Evolutionary conservation across 2,113 vertebrate genomes (phyloP).

Genomic region (Hippocampus comes): DNA sequence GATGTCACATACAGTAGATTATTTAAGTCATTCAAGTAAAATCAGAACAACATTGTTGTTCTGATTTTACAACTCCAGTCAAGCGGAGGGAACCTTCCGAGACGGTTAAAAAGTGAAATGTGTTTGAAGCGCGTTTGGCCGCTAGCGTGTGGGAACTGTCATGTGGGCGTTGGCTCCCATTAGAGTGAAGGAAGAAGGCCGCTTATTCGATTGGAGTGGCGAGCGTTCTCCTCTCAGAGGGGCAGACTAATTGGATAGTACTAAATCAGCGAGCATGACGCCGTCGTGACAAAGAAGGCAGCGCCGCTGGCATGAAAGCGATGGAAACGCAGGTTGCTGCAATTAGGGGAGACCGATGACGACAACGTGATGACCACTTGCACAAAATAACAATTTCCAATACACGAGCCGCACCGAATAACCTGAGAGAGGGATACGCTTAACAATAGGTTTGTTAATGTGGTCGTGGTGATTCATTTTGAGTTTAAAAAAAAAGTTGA

Average conservation of each 20-base stretch:
- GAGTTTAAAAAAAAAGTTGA: neutral
- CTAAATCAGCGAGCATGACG: conserved; percentile 42
- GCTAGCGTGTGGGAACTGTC: conserved; percentile 24
- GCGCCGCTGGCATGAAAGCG: conserved; percentile 13
- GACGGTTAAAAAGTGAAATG: conserved; percentile 7
- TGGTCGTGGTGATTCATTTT: neutral
- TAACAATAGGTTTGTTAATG: neutral
- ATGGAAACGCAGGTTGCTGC: conserved; percentile 18
- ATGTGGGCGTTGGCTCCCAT: conserved; percentile 53
- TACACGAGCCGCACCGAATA: neutral
- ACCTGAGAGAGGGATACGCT: neutral
- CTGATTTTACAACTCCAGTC: conserved; percentile 1
- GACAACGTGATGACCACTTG: neutral
- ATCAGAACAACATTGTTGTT: neutral
- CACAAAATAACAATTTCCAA: neutral
- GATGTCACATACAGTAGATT: neutral
- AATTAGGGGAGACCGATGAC: conserved; percentile 11
- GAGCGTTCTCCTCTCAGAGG: conserved; percentile 26
- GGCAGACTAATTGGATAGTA: conserved; percentile 63
- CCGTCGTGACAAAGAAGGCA: conserved; percentile 21
- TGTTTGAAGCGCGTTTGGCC: neutral
- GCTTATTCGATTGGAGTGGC: conserved; percentile 46
- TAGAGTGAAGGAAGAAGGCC: conserved; percentile 40
- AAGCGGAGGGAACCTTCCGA: neutral
- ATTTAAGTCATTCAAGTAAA: neutral